Base-by-base conservation (phyloP, 2,797 vertebrate genomes). In the Vespertilio murinus region DNA sequence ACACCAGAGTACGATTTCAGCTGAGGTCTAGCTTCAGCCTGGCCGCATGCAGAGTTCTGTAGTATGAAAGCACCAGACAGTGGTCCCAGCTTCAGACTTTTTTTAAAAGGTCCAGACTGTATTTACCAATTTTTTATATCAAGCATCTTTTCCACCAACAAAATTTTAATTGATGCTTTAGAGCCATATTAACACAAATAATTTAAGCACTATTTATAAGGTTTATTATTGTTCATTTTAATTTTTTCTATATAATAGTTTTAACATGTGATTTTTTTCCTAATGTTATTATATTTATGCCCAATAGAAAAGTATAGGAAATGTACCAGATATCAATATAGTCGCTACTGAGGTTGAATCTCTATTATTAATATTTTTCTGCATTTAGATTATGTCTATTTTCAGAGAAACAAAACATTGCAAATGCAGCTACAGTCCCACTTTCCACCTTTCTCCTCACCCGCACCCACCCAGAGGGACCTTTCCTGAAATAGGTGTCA, bases 291-390 rank as follows among this genome's bases (percentile, higher is more conserved):
- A 35, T 40, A 91, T 91, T 75, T 80, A 93, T 64, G 28, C 8
- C 49, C 45, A 82, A 49, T 33, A 77, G 35, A 65, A 90, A 77
- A 75, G 18, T 54, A 86, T 4, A 86, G 16, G 42, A 35, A 86
- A 38, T 42, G 17, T 18, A 74, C 40, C 30, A 83, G 25, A n/a
- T 86, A 91, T 73, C 78, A 73, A 30, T 40, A n/a, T 47, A 47
- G 7, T 90, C 47, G 49, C 33, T 82, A 56, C 33, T 82, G 17
- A 77, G 47, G 78, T 73, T 78, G 88, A 88, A 67, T 75, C 30
- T 73, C 12, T 87, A 33, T 73, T 94, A 93, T 73, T 94, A 93
- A 42, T 45, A 90, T 73, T 82, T 94, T 85, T 52, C 54, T 89
- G 49, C 8, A 77, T 81, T 92, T 65, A 81, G 17, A 35, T 30